These are phyloP conservation scores for Blennius ocellaris DNA, from an alignment of 2,113 vertebrate species.

Conservation along the genomic window DNA sequence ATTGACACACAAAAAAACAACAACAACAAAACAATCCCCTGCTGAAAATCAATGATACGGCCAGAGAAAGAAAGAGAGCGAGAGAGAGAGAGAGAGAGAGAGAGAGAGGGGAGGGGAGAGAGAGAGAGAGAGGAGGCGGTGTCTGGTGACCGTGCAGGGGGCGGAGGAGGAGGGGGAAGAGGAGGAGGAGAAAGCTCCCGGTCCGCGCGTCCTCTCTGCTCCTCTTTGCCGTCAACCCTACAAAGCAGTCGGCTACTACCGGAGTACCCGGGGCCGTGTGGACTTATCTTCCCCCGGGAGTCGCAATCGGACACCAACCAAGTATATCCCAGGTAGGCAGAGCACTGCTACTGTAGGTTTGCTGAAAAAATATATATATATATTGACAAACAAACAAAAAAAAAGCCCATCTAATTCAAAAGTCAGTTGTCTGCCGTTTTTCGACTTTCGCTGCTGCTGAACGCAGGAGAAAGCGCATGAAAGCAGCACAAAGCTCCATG, in stretches of 20 bases:
- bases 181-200: slow-evolving; percentile 66
- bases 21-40: slow-evolving; percentile 10
- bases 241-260: slow-evolving; percentile 52
- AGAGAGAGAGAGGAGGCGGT: slow-evolving; percentile 57
- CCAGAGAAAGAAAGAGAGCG: neutral
- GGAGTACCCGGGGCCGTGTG: slow-evolving; percentile 67
- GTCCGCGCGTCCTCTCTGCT: slow-evolving; percentile 46
- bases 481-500: slow-evolving; percentile 51
- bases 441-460: slow-evolving; percentile 15
- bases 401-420: neutral
- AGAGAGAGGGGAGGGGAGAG: neutral
- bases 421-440: slow-evolving; percentile 1
- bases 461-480: slow-evolving; percentile 20
- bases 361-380: neutral
- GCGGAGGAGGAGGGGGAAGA: slow-evolving; percentile 52
- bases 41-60: slow-evolving; percentile 67
- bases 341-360: neutral
- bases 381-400: no score
- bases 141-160: slow-evolving; percentile 67
- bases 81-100: slow-evolving; percentile 2
- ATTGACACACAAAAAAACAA: slow-evolving; percentile 31
- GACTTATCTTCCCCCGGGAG: slow-evolving; percentile 64
- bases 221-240: slow-evolving; percentile 39
- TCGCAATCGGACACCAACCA: slow-evolving; percentile 46
- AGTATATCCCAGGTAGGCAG: slow-evolving; percentile 58